A percentile compares a stretch with the other conserved stretches of the same genome.
Conservation (phyloP, 2,888 invertebrate species). For the Archips crataeganus region DNA sequence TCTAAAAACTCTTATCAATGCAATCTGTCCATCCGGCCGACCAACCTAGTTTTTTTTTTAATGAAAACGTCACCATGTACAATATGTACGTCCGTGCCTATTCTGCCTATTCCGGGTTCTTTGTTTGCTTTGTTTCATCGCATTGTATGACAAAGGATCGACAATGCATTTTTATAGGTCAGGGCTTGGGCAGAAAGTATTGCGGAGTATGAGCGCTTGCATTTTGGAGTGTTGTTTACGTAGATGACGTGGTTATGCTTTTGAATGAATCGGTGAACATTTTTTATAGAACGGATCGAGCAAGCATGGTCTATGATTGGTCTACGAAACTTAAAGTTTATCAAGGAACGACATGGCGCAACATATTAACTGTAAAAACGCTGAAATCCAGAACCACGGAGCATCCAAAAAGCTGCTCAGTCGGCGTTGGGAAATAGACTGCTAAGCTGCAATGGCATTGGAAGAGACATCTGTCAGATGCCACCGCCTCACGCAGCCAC, state of each 20-base stretch:
- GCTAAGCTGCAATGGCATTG: too few species aligned
- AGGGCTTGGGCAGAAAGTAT: conserved; percentile 4
- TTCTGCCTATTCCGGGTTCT: conserved; percentile 1
- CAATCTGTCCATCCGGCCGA: conserved; percentile 18
- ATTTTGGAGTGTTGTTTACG: background rate
- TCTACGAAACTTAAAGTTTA: too few species aligned
- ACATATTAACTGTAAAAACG: too few species aligned
- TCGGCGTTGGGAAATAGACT: too few species aligned
- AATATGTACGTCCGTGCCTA: conserved; percentile 25
- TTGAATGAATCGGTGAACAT: background rate
- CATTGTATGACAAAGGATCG: conserved; percentile 37
- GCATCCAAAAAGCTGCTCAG: too few species aligned
- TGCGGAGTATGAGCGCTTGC: conserved; percentile 16
- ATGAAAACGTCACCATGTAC: conserved; percentile 30
- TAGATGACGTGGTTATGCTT: background rate
- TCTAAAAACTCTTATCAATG: conserved; percentile 8
- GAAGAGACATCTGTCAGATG: too few species aligned
- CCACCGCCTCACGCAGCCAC: too few species aligned
- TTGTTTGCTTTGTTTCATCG: conserved; percentile 34
- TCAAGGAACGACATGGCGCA: too few species aligned
- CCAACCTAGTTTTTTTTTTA: conserved; percentile 30
- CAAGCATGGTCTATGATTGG: too few species aligned
- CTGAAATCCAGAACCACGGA: too few species aligned
- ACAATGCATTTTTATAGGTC: conserved; percentile 39
- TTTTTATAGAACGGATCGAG: background rate